Evolutionary conservation across 2,797 vertebrate genomes (phyloP).

Genomic region (Poecile montanus): DNA sequence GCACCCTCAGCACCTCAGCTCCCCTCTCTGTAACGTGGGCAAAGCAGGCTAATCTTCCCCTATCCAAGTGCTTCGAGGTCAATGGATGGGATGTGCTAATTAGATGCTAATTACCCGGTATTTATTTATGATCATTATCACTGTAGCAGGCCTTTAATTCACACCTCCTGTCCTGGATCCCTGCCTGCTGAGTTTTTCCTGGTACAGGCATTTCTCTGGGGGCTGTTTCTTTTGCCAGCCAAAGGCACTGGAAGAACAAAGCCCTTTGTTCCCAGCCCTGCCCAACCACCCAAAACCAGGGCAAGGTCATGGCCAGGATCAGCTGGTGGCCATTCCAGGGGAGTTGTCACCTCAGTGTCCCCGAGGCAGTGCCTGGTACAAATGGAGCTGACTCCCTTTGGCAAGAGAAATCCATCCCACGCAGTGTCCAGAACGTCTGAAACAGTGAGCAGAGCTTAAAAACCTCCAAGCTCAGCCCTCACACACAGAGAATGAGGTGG

Average conservation of each 20-base stretch:
- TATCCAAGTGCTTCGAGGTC: slow-evolving; percentile 40
- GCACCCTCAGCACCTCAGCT: neutral
- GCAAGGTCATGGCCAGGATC: neutral
- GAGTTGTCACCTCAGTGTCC: neutral
- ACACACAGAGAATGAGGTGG: neutral
- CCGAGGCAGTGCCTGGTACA: neutral
- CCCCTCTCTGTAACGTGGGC: neutral
- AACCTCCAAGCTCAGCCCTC: neutral
- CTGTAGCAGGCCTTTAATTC: slow-evolving; percentile 49
- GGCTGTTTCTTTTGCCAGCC: neutral
- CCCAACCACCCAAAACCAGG: neutral
- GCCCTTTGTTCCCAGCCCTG: neutral
- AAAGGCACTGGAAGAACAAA: neutral
- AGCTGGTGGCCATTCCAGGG: neutral
- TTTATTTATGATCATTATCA: slow-evolving; percentile 61
- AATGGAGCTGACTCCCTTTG: neutral
- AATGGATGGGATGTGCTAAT: slow-evolving; percentile 44
- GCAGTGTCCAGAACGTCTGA: rapidly evolving
- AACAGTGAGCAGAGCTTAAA: neutral
- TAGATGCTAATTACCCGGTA: slow-evolving; percentile 48
- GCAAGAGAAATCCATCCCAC: neutral
- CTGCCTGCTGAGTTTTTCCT: slow-evolving; percentile 1
- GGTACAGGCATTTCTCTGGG: neutral
- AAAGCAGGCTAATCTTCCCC: neutral
- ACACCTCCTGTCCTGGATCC: slow-evolving; percentile 46